A percentile compares a stretch with the other conserved stretches of the same genome.
These are phyloP conservation scores for Xiphorhynchus elegans DNA, from an alignment of 2,113 vertebrate genomes.

Conservation along the genomic window DNA sequence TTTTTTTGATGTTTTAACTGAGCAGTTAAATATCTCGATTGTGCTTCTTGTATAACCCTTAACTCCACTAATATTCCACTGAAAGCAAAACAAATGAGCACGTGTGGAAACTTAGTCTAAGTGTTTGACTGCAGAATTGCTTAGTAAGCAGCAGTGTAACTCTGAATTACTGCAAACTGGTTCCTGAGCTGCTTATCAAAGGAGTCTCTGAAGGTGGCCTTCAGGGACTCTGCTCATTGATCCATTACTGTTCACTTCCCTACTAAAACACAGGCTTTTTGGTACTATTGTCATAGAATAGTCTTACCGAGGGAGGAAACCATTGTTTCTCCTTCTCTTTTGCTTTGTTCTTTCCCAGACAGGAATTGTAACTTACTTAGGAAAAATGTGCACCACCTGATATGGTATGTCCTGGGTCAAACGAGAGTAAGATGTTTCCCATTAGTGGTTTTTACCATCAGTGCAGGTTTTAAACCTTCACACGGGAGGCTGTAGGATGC, in stretches of 20 bases:
- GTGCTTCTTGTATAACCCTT: neutral
- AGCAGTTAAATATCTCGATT: neutral
- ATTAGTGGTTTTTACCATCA: neutral
- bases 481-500: neutral
- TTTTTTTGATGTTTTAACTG: neutral
- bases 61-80: slow-evolving; percentile 18
- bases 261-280: neutral
- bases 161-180: neutral
- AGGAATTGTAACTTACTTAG: neutral
- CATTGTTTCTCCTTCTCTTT: neutral
- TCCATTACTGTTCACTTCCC: neutral
- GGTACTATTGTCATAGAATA: neutral
- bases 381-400: neutral
- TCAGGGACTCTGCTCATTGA: neutral
- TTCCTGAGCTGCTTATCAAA: neutral
- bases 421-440: neutral
- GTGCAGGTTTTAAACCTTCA: neutral
- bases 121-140: neutral
- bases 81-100: neutral
- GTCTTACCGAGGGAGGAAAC: neutral
- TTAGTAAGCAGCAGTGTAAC: neutral
- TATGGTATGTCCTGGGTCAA: neutral
- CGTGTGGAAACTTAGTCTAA: neutral
- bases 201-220: neutral
- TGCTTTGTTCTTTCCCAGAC: neutral